phyloP scores from a whole-genome alignment of 2,888 invertebrate genomes.

The Serripes groenlandicus region DNA sequence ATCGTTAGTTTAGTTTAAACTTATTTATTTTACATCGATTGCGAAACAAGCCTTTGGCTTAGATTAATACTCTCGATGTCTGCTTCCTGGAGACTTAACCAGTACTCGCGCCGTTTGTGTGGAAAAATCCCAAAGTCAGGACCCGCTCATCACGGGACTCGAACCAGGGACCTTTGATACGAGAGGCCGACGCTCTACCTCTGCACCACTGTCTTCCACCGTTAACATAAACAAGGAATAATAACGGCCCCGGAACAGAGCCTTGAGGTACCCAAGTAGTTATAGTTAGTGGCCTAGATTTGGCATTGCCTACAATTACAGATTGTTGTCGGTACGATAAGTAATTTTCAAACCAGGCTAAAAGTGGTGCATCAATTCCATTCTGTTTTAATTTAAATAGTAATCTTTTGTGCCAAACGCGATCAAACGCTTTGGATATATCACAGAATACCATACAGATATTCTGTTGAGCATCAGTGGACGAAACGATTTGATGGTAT shows the following conservation, averaged over 20 bases:
- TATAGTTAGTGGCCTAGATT: neutral
- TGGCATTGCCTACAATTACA: neutral
- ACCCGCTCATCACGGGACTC: too few relatives aligned
- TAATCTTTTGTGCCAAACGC: conserved; percentile 38
- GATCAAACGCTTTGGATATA: conserved; percentile 47
- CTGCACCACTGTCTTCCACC: too few relatives aligned
- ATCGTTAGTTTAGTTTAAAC: too few relatives aligned
- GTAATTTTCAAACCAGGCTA: conserved; percentile 18
- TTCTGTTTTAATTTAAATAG: conserved; percentile 25
- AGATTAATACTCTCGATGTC: too few relatives aligned
- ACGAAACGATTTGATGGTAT: neutral
- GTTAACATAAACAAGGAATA: conserved; percentile 47
- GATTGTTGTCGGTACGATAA: neutral
- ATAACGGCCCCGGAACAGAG: conserved; percentile 32
- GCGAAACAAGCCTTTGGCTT: too few relatives aligned
- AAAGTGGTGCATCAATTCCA: conserved; percentile 4
- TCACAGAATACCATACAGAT: conserved; percentile 13
- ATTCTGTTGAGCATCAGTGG: conserved; percentile 24
- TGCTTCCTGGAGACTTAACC: too few relatives aligned
- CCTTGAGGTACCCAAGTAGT: conserved; percentile 31
- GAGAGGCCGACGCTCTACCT: too few relatives aligned
- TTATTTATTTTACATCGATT: too few relatives aligned
- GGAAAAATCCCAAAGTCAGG: too few relatives aligned
- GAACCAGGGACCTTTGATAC: too few relatives aligned
- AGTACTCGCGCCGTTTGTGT: too few relatives aligned